Evolutionary conservation across 2,797 vertebrate genomes (phyloP).

Genomic region (Etheostoma nigrum): DNA sequence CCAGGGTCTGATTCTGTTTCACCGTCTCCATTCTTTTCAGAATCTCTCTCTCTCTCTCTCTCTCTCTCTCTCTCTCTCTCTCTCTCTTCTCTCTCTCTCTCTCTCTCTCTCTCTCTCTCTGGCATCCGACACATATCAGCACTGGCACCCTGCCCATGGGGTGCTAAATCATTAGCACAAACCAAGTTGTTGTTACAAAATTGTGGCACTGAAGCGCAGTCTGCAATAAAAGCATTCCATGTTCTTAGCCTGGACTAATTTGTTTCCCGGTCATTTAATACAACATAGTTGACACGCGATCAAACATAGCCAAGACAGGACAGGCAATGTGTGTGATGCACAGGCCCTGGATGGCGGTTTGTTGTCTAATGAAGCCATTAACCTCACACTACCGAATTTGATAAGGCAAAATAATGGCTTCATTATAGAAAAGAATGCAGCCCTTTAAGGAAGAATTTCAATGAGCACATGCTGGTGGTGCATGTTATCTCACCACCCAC

Average conservation of each 20-base stretch:
- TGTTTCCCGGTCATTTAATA: slow-evolving; percentile 80
- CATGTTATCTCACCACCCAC: slow-evolving; percentile 66
- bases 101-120: background rate
- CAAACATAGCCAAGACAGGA: slow-evolving; percentile 76
- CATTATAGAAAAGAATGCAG: slow-evolving; percentile 75
- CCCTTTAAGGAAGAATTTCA: slow-evolving; percentile 70
- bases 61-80: no score
- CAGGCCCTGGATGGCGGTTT: slow-evolving; percentile 78
- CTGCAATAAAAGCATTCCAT: slow-evolving; percentile 73
- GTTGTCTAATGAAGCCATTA: slow-evolving; percentile 86
- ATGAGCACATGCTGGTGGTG: slow-evolving; percentile 43
- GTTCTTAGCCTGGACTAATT: slow-evolving; percentile 78
- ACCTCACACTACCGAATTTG: slow-evolving; percentile 83
- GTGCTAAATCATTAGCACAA: slow-evolving; percentile 62
- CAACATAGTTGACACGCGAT: slow-evolving; percentile 81
- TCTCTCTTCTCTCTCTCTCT: no score
- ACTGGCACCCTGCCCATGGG: slow-evolving; percentile 16
- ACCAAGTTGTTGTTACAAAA: slow-evolving; percentile 72
- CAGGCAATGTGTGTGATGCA: slow-evolving; percentile 70
- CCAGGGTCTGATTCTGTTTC: background rate
- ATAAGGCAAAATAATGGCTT: slow-evolving; percentile 82
- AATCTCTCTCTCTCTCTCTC: background rate
- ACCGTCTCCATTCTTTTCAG: background rate
- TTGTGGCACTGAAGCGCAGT: slow-evolving; percentile 66
- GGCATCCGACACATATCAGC: slow-evolving; percentile 22